Conservation (phyloP, 1,140 invertebrate species). For the Nilaparvata lugens region DNA sequence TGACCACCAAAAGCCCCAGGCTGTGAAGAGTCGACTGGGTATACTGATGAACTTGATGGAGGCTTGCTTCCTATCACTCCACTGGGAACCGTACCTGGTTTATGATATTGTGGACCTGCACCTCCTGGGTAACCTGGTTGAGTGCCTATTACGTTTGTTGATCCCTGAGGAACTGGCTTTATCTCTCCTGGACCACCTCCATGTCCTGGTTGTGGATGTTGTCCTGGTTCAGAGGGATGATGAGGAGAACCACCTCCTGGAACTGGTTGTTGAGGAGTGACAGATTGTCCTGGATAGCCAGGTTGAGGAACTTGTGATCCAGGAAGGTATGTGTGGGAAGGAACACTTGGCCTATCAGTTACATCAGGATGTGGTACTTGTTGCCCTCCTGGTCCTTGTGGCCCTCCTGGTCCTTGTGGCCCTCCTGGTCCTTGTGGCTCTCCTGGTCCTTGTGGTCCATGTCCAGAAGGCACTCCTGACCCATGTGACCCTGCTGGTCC, state of each 20-base stretch:
- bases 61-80: conserved; percentile 29
- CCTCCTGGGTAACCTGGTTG: conserved; percentile 23
- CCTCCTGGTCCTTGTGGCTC: neutral
- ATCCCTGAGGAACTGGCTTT: conserved; percentile 9
- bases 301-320: conserved; percentile 10
- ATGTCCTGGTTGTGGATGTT: conserved; percentile 24
- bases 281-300: conserved; percentile 23
- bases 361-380: too few species aligned
- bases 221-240: conserved; percentile 27
- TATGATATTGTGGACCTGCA: conserved; percentile 22
- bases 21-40: conserved; percentile 26
- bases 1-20: too few species aligned
- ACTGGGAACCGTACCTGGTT: conserved; percentile 23
- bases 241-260: conserved; percentile 17
- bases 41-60: conserved; percentile 24
- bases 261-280: conserved; percentile 24
- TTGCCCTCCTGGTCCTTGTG: too few species aligned
- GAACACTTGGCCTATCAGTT: too few species aligned
- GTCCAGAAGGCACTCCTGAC: neutral
- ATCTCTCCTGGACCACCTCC: conserved; percentile 10
- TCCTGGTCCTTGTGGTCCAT: neutral
- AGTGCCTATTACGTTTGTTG: conserved; percentile 21
- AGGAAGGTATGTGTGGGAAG: too few species aligned
- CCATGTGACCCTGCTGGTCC: neutral
- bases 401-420: too few species aligned